phyloP scores from a whole-genome alignment of 2,888 invertebrate species.

The Meandrusa payeni region DNA sequence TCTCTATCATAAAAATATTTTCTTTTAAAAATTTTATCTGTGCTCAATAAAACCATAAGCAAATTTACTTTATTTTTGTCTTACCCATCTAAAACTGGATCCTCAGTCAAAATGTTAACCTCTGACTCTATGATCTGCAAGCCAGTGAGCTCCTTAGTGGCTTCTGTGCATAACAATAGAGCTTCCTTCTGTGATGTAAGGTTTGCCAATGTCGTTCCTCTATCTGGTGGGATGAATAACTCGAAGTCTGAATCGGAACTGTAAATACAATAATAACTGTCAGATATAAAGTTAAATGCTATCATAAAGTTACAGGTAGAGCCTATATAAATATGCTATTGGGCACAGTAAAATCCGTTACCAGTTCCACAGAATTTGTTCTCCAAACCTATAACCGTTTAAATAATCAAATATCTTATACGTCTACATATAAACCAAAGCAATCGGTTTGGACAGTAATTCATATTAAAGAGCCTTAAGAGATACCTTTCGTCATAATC shows the following conservation, averaged over 20 bases:
- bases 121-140: constrained; percentile 51
- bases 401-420: too few relatives aligned
- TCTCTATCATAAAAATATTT: too few relatives aligned
- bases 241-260: constrained; percentile 66
- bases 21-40: too few relatives aligned
- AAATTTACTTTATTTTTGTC: too few relatives aligned
- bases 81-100: constrained; percentile 48
- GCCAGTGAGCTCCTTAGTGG: constrained; percentile 59
- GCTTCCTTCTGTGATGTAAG: constrained; percentile 37
- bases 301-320: too few relatives aligned
- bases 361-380: too few relatives aligned
- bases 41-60: too few relatives aligned
- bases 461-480: not conserved
- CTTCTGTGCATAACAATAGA: constrained; percentile 48
- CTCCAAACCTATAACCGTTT: too few relatives aligned
- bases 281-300: too few relatives aligned
- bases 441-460: not conserved
- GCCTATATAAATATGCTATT: too few relatives aligned
- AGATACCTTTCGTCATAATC: constrained; percentile 44
- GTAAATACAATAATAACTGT: constrained; percentile 31
- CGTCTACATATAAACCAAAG: not conserved
- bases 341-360: too few relatives aligned
- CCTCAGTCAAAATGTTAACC: constrained; percentile 46
- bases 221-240: constrained; percentile 35
- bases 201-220: constrained; percentile 34